Conservation (phyloP, 2,797 vertebrate species). For the Ficedula albicollis region DNA sequence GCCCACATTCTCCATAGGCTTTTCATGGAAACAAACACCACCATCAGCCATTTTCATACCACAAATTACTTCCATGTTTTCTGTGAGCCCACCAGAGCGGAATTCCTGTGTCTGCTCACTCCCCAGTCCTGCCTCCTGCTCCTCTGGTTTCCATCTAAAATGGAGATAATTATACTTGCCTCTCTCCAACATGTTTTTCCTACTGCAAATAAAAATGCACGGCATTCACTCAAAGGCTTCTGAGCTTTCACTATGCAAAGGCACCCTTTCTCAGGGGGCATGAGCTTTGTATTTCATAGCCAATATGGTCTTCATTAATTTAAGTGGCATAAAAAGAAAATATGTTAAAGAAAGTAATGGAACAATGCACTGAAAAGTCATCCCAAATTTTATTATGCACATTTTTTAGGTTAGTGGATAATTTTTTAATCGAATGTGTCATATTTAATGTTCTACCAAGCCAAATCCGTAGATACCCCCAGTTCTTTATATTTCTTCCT, state of each 20-base stretch:
- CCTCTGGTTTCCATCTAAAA: constrained; percentile 41
- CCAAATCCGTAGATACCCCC: neutral
- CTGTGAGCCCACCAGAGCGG: constrained; percentile 4
- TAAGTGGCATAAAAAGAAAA: neutral
- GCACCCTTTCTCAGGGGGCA: neutral
- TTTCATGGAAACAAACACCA: constrained; percentile 9
- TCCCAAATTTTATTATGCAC: neutral
- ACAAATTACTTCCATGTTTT: constrained; percentile 55
- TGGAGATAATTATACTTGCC: constrained; percentile 29
- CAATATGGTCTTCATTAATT: neutral
- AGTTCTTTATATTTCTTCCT: neutral
- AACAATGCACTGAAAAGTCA: neutral
- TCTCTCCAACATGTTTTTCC: neutral
- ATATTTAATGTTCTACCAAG: neutral
- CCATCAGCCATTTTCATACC: constrained; percentile 6
- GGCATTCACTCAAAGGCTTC: neutral
- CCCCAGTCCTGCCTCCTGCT: neutral
- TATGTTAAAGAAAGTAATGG: neutral
- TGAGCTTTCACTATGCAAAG: neutral
- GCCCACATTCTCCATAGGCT: neutral
- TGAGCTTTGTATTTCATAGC: neutral
- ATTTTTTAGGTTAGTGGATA: neutral
- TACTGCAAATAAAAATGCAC: constrained; percentile 22
- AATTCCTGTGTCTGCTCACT: constrained; percentile 21
- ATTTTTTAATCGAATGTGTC: constrained; percentile 2